phyloP scores from a whole-genome alignment of 2,113 vertebrate genomes.

The Dromaius novaehollandiae region DNA sequence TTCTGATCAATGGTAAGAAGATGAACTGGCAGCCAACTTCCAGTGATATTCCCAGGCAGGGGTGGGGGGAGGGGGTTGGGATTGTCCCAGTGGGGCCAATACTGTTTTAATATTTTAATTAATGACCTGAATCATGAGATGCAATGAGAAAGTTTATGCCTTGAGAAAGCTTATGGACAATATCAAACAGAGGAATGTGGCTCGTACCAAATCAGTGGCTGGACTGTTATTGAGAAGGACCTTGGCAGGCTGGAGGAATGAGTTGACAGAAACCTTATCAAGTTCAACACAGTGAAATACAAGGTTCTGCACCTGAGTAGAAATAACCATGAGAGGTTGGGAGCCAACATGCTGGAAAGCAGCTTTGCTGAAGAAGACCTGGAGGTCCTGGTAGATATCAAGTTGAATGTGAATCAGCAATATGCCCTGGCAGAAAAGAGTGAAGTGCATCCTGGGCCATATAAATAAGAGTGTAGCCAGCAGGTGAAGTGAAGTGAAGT shows the following conservation, averaged over 20 bases:
- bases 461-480: not conserved
- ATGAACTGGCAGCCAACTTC: not conserved
- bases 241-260: not conserved
- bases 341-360: not conserved
- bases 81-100: not conserved
- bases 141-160: not conserved
- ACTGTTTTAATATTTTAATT: accelerated
- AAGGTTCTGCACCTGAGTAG: not conserved
- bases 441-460: not conserved
- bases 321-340: not conserved
- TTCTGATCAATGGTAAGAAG: not conserved
- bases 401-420: not conserved
- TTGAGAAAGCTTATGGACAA: not conserved
- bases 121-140: not conserved
- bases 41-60: not conserved
- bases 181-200: not conserved
- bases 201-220: not conserved
- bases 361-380: not conserved
- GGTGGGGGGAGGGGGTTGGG: not conserved
- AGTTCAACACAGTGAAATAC: not conserved
- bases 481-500: not conserved
- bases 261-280: not conserved
- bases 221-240: not conserved
- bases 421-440: not conserved
- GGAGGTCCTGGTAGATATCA: not conserved